phyloP scores from a whole-genome alignment of 2,797 vertebrate genomes.

The Oreonectes daqikongensis region DNA sequence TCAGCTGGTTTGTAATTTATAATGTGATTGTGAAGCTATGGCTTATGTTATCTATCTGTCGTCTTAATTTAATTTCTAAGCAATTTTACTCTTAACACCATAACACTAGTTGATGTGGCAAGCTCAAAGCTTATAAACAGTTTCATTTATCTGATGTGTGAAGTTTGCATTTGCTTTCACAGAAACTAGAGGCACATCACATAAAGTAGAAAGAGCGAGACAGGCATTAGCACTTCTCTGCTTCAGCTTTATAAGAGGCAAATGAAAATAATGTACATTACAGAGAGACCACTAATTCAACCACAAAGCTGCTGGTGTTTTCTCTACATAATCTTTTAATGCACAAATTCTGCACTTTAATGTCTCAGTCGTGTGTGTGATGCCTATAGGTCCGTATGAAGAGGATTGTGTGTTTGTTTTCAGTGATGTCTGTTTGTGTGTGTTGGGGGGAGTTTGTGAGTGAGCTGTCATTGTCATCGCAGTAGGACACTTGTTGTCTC shows the following conservation, averaged over 20 bases:
- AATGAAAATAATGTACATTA: background rate
- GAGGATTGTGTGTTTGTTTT: conserved; percentile 5
- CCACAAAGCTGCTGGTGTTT: background rate
- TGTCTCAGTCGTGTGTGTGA: background rate
- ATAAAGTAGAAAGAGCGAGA: background rate
- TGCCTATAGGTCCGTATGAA: background rate
- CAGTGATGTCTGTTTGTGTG: conserved; percentile 18
- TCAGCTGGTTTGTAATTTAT: background rate
- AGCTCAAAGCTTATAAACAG: background rate
- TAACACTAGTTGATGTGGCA: background rate
- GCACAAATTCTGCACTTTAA: background rate
- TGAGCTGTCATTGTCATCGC: conserved; percentile 74
- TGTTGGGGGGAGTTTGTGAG: conserved; percentile 26
- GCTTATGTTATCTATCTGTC: background rate
- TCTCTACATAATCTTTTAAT: background rate
- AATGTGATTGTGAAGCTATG: background rate
- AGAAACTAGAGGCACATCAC: background rate
- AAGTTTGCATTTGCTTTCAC: background rate
- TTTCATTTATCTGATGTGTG: background rate
- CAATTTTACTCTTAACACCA: background rate
- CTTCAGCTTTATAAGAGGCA: background rate
- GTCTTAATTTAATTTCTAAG: background rate
- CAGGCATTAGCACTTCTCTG: background rate
- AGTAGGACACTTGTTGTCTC: conserved; percentile 74
- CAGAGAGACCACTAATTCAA: background rate